Evolutionary conservation across 2,888 invertebrate genomes (phyloP).

Genomic region (Dryocosmus kuriphilus): DNA sequence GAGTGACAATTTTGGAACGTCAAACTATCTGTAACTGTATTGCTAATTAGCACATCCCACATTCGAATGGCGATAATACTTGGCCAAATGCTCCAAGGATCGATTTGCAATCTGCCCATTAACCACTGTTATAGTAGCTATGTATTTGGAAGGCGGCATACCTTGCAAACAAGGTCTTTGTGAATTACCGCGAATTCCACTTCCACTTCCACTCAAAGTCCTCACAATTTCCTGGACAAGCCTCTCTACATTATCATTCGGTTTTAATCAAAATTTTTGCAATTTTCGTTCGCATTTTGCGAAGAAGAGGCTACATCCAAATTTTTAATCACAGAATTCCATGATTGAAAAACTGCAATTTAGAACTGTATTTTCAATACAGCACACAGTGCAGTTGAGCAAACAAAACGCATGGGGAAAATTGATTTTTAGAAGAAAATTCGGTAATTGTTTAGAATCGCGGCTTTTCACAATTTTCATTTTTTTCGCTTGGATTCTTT

Average conservation of each 20-base stretch:
- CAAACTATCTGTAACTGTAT: background rate
- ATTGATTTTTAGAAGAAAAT: too few relatives aligned
- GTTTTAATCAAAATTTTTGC: background rate
- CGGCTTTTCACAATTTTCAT: too few relatives aligned
- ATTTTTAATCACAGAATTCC: too few relatives aligned
- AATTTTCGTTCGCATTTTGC: too few relatives aligned
- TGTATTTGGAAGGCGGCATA: slow-evolving; percentile 2
- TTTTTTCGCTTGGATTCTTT: too few relatives aligned
- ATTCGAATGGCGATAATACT: slow-evolving; percentile 10
- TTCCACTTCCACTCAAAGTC: background rate
- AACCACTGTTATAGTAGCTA: background rate
- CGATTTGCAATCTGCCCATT: slow-evolving; percentile 23
- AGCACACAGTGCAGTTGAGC: too few relatives aligned
- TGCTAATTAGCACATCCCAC: background rate
- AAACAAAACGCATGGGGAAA: too few relatives aligned
- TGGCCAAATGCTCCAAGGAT: slow-evolving; percentile 16
- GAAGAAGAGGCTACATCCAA: too few relatives aligned
- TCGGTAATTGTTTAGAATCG: too few relatives aligned
- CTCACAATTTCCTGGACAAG: background rate
- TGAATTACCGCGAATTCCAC: slow-evolving; percentile 2
- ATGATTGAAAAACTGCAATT: too few relatives aligned
- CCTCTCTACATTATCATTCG: background rate
- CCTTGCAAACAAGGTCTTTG: slow-evolving; percentile 18
- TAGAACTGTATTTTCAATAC: too few relatives aligned
- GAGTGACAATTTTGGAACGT: background rate